Percentiles rank a stretch among this genome's conserved stretches.
Conservation (phyloP, 1,140 invertebrate species). For the Solenopsis fugax region DNA sequence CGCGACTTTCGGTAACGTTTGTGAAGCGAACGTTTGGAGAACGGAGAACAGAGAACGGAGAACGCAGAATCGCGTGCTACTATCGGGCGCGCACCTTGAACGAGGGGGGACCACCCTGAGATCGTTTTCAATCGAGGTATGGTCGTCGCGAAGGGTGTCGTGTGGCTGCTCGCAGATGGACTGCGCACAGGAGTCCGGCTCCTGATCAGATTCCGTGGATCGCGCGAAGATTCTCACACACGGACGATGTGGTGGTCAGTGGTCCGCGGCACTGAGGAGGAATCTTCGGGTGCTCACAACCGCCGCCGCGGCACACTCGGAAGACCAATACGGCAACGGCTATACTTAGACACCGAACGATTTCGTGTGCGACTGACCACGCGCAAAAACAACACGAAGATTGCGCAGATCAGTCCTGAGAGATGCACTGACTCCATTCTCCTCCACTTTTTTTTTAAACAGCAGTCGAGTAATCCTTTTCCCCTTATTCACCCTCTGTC, state of each 20-base stretch:
- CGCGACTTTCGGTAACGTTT: not conserved
- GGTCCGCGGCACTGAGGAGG: conserved; percentile 73
- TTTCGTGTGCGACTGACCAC: conserved; percentile 80
- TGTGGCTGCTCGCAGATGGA: conserved; percentile 80
- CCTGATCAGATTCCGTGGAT: conserved; percentile 29
- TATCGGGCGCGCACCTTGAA: conserved; percentile 59
- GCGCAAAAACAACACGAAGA: conserved; percentile 76
- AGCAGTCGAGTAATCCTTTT: not conserved
- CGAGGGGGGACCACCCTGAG: conserved; percentile 56
- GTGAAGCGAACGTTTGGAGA: not conserved
- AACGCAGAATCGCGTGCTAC: not conserved
- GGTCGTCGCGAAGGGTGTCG: conserved; percentile 54
- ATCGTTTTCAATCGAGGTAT: conserved; percentile 44
- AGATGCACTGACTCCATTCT: not conserved
- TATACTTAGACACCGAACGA: conserved; percentile 85
- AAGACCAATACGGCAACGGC: conserved; percentile 84
- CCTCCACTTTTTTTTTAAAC: not conserved
- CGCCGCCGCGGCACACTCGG: conserved; percentile 29
- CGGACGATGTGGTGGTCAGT: conserved; percentile 65
- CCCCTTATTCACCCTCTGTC: not conserved
- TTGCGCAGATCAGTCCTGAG: conserved; percentile 40
- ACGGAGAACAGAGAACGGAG: not conserved
- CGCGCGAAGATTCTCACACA: conserved; percentile 34
- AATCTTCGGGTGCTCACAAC: conserved; percentile 38
- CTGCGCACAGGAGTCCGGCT: conserved; percentile 74